Percentiles rank a stretch among this genome's conserved stretches.
Conservation (phyloP, 2,888 invertebrate species). For the Cacoxenus indagator region DNA sequence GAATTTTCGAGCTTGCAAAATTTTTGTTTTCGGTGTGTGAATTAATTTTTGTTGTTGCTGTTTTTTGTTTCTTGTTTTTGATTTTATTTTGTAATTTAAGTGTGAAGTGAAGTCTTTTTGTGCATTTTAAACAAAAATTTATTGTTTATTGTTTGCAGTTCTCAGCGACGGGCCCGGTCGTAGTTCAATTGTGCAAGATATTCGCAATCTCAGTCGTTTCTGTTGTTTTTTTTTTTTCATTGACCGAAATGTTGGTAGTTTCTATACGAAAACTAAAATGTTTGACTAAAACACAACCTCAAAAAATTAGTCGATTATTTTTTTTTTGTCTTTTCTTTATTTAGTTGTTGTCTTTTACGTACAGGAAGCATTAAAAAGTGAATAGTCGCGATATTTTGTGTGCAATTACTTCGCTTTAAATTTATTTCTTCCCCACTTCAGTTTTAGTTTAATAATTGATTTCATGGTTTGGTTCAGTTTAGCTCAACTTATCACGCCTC, state of each 20-base stretch:
- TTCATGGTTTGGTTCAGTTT: background rate
- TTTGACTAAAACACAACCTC: no score
- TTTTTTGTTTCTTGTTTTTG: background rate
- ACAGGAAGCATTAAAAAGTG: background rate
- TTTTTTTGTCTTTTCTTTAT: no score
- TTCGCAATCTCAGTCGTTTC: background rate
- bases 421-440: background rate
- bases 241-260: background rate
- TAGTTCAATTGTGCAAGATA: constrained; percentile 1
- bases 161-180: background rate
- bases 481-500: background rate
- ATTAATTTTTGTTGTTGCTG: background rate
- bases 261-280: background rate
- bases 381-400: background rate
- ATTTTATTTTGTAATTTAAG: background rate
- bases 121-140: background rate
- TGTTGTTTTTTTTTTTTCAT: background rate
- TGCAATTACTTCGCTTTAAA: background rate
- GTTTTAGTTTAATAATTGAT: background rate
- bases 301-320: no score
- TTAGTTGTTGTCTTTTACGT: background rate
- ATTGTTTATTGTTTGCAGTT: constrained; percentile 3
- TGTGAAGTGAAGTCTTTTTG: background rate
- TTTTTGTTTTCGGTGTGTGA: background rate
- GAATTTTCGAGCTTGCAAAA: constrained; percentile 7